Evolutionary conservation across 1,140 invertebrate species (phyloP).

Genomic region (Telenomus remus): DNA sequence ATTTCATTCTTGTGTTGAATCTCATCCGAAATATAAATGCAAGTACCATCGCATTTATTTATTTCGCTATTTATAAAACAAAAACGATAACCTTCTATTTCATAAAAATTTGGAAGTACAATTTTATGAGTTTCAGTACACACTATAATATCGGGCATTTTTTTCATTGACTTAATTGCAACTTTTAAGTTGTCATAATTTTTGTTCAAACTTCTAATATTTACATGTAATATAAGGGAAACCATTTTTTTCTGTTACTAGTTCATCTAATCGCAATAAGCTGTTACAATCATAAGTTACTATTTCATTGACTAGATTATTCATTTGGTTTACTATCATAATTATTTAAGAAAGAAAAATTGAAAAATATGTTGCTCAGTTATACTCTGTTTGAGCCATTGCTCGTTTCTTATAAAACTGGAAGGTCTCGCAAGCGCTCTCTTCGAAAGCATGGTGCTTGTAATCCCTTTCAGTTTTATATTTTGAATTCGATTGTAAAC

Average conservation of each 20-base stretch:
- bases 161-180: neutral
- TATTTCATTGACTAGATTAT: neutral
- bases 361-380: neutral
- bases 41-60: constrained; percentile 10
- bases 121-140: constrained; percentile 11
- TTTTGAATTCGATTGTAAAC: neutral
- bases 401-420: neutral
- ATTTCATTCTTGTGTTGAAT: neutral
- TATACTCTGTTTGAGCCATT: neutral
- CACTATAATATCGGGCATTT: constrained; percentile 2
- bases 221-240: neutral
- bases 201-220: constrained; percentile 15
- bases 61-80: neutral
- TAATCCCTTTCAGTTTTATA: neutral
- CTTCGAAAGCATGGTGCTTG: neutral
- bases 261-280: neutral
- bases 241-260: neutral
- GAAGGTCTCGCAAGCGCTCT: neutral
- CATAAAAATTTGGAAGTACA: neutral
- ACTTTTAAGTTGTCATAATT: constrained; percentile 6
- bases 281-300: neutral
- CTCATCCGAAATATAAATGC: constrained; percentile 4
- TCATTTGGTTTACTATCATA: neutral
- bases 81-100: neutral
- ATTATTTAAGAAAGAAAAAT: neutral